Conservation (phyloP, 2,888 invertebrate genomes). For the Melanostoma scalare region DNA sequence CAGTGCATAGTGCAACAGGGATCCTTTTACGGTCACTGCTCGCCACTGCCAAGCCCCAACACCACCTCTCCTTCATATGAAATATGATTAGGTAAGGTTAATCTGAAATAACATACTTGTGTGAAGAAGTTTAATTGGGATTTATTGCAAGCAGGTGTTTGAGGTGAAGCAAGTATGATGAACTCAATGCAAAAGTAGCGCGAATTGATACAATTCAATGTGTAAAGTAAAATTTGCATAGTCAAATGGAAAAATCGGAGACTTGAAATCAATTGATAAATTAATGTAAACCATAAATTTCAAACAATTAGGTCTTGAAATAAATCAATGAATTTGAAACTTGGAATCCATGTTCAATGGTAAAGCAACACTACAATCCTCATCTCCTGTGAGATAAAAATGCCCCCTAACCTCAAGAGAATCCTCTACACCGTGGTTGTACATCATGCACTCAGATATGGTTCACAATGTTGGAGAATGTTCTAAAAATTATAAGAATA, state of each 20-base stretch:
- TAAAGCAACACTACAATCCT: too few species aligned
- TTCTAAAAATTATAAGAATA: too few species aligned
- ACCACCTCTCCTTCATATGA: conserved; percentile 36
- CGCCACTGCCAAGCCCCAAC: conserved; percentile 20
- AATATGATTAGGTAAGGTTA: conserved; percentile 68
- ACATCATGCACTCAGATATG: too few species aligned
- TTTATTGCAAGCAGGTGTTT: conserved; percentile 71
- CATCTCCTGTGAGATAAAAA: too few species aligned
- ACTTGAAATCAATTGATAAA: background rate
- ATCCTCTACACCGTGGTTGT: too few species aligned
- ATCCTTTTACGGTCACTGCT: conserved; percentile 59
- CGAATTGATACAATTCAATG: background rate
- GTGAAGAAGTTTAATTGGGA: conserved; percentile 68
- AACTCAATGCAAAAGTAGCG: conserved; percentile 15
- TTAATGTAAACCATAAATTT: background rate
- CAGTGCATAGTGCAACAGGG: conserved; percentile 29
- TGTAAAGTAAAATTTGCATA: background rate
- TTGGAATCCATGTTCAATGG: too few species aligned
- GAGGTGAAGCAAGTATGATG: conserved; percentile 48
- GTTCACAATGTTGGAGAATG: too few species aligned
- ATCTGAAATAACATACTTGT: conserved; percentile 69
- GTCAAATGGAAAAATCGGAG: too few species aligned
- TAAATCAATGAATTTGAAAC: too few species aligned
- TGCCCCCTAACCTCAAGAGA: too few species aligned
- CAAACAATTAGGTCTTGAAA: too few species aligned